These are phyloP conservation scores for Cirrhinus mrigala DNA, from an alignment of 2,797 vertebrate species.

Conservation along the genomic window DNA sequence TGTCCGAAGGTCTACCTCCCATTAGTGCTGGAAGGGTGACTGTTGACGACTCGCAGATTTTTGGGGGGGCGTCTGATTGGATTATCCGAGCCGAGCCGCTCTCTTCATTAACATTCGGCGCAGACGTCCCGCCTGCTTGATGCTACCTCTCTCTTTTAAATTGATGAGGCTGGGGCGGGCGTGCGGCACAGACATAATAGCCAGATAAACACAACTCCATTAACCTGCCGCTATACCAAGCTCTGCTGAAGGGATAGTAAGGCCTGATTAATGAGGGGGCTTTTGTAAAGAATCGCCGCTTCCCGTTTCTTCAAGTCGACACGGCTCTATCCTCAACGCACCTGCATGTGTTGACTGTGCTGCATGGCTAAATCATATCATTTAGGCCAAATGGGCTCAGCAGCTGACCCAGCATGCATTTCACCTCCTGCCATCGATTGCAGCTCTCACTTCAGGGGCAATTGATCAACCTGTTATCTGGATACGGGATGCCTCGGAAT, in stretches of 20 bases:
- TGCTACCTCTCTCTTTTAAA: conserved; percentile 63
- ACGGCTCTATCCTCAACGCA: neutral
- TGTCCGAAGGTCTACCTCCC: conserved; percentile 21
- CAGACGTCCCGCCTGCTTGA: conserved; percentile 35
- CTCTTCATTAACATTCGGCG: conserved; percentile 69
- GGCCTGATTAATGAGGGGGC: conserved; percentile 76
- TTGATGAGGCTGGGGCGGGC: conserved; percentile 59
- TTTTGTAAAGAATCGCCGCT: conserved; percentile 59
- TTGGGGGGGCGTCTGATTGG: conserved; percentile 57
- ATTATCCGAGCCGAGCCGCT: conserved; percentile 55
- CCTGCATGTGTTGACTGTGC: conserved; percentile 47
- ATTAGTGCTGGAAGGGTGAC: conserved; percentile 24
- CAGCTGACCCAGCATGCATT: conserved; percentile 59
- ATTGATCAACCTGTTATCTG: conserved; percentile 65
- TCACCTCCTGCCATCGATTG: conserved; percentile 60
- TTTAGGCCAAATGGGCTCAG: conserved; percentile 53
- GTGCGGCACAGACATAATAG: conserved; percentile 51
- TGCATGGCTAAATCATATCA: conserved; percentile 57
- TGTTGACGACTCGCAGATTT: conserved; percentile 46
- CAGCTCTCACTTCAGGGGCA: conserved; percentile 44
- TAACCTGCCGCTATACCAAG: conserved; percentile 65
- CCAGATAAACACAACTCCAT: conserved; percentile 75
- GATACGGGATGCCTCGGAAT: conserved; percentile 55
- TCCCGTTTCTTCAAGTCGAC: neutral
- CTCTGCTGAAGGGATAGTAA: conserved; percentile 65